Base-by-base conservation (phyloP, 2,113 vertebrate genomes). In the Castor canadensis region DNA sequence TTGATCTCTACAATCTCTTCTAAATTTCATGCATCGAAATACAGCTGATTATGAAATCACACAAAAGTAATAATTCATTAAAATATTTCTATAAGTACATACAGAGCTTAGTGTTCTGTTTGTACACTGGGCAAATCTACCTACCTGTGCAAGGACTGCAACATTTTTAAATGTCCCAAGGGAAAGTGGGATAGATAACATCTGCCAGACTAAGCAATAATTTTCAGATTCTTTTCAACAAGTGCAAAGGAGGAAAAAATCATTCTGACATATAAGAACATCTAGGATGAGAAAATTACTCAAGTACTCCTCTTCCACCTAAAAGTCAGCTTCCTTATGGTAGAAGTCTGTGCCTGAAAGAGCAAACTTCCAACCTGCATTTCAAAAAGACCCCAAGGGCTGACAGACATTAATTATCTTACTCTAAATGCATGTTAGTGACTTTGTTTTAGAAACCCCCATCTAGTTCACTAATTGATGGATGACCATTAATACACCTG, bases 401-500 rank as follows among this genome's bases (percentile, higher is more conserved):
- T n/a, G 81, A 92, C 58, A 76, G 79, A 45, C 87, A 49, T 89
- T 81, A 85, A 94, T 94, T 91, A 96, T 76, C 91, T 83, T 87
- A 47, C 77, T 95, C 92, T 96, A 75, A 96, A 84, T 35, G 89
- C 52, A 92, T 96, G 95, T 91, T 96, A 94, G 96, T 97, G 97
- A 97, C 88, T 97, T 73, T 94, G 81, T 92, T 49, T 90, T 66
- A 93, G 81, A 89, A 93, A 89, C 60, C 52, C 54, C 73, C 47
- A 40, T 69, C 94, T 86, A 64, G 94, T 83, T 96, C 95, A 54
- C 96, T 64, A 26, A 87, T 2, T 95, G 98, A 90, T 73, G 96
- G 93, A 80, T 91, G 88, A 62, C 93, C 94, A 52, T 45, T 86
- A 91, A 93, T 95, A 97, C 98, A 98, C 98, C 98, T 98, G 98